Conservation (phyloP, 2,888 invertebrate genomes). For the Formica aserva region DNA sequence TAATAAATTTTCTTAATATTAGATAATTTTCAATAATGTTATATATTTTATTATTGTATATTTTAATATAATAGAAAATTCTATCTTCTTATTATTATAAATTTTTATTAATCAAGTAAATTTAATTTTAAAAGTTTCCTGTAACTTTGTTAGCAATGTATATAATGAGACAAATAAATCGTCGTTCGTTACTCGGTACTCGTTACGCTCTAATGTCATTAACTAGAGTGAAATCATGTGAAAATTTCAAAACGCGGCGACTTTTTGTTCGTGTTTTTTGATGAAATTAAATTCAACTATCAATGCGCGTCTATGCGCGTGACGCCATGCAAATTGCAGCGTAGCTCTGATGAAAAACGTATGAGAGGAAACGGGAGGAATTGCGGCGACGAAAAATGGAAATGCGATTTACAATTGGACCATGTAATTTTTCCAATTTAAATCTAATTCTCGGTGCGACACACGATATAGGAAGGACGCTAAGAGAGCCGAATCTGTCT, state of each 20-base stretch:
- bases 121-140: background rate
- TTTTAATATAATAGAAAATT: background rate
- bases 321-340: conserved; percentile 51
- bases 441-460: conserved; percentile 62
- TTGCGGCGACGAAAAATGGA: conserved; percentile 47
- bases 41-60: background rate
- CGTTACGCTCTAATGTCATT: background rate
- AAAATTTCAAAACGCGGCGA: background rate
- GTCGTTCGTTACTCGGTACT: background rate
- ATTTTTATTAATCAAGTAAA: background rate
- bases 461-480: conserved; percentile 12
- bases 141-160: background rate
- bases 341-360: background rate
- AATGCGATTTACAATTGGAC: conserved; percentile 59
- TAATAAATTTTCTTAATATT: background rate
- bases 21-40: background rate
- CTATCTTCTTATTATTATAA: background rate
- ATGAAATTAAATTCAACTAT: conserved; percentile 54
- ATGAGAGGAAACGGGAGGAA: background rate
- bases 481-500: conserved; percentile 25
- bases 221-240: conserved; percentile 8
- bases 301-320: conserved; percentile 40
- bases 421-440: conserved; percentile 67
- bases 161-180: background rate
- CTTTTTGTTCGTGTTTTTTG: conserved; percentile 30